Conservation (phyloP, 2,797 vertebrate species). For the Balearica regulorum region DNA sequence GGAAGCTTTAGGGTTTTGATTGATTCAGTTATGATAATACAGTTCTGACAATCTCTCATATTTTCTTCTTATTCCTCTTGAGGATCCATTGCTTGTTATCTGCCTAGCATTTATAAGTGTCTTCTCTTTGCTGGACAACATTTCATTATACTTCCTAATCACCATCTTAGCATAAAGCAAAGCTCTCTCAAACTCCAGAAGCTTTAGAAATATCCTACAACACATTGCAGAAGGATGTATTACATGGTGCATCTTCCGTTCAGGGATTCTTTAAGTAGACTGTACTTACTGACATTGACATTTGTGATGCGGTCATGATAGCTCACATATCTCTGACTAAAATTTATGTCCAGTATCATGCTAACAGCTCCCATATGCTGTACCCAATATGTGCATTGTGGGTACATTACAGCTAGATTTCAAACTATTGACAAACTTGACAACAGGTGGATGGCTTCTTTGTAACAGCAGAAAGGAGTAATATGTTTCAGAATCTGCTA, state of each 20-base stretch:
- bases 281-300: neutral
- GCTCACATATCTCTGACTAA: neutral
- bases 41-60: neutral
- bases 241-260: neutral
- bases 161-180: neutral
- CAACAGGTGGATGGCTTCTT: neutral
- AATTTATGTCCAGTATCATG: neutral
- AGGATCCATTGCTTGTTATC: neutral
- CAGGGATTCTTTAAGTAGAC: neutral
- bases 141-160: neutral
- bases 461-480: neutral
- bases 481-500: neutral
- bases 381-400: fast-evolving
- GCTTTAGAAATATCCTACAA: neutral
- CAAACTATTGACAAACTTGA: neutral
- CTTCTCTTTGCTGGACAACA: neutral
- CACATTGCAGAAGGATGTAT: neutral
- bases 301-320: neutral
- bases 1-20: neutral
- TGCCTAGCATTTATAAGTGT: neutral
- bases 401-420: neutral
- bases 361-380: neutral
- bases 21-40: neutral
- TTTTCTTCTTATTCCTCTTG: neutral
- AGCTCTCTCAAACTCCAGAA: neutral